Percentiles rank a stretch among this genome's conserved stretches.
Conservation (phyloP, 1,140 invertebrate genomes). For the Dufourea novaeangliae region DNA sequence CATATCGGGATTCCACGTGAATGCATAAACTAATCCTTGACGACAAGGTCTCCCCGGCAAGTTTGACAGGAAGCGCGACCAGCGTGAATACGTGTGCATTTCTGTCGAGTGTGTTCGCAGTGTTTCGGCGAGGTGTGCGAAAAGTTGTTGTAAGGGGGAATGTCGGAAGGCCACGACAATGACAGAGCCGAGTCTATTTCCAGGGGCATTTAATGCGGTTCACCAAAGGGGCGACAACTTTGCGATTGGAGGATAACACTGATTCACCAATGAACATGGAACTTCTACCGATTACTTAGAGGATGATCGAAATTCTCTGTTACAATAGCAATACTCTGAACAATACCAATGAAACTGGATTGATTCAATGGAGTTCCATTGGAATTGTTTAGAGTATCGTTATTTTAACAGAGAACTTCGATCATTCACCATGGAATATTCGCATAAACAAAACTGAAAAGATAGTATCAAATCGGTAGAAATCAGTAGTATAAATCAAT, state of each 20-base stretch:
- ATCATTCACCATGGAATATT: no score
- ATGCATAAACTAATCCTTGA: background rate
- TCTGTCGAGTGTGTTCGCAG: background rate
- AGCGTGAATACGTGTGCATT: background rate
- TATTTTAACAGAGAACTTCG: no score
- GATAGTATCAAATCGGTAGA: no score
- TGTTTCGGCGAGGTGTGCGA: background rate
- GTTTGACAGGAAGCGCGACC: background rate
- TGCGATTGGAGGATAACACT: background rate
- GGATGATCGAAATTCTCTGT: background rate
- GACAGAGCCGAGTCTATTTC: background rate
- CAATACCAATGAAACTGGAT: no score
- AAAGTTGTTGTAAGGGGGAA: background rate
- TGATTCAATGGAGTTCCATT: no score
- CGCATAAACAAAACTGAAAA: no score
- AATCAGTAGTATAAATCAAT: background rate
- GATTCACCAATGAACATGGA: background rate
- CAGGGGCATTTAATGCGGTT: conserved; percentile 5
- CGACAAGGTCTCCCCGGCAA: background rate
- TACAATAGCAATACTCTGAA: background rate
- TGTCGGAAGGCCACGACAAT: background rate
- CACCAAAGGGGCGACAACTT: background rate
- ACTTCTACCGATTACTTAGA: background rate
- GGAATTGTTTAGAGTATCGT: no score
- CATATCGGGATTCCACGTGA: background rate